Evolutionary conservation across 2,797 vertebrate species (phyloP), one percentile per base, ranked within the genome.

Genomic region (Liparis tanakae): DNA sequence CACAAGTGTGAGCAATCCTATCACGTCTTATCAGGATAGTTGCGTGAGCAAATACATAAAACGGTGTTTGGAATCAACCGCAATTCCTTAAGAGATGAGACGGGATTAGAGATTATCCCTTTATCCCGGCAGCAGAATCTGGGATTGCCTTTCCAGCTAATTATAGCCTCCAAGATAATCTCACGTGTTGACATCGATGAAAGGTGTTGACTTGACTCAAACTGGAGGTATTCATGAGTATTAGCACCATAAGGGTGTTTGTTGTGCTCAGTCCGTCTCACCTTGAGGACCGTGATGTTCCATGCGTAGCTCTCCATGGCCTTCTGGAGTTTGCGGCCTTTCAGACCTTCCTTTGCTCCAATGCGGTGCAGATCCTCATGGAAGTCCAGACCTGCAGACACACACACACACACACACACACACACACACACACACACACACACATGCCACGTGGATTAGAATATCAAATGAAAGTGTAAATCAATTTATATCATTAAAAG

Each of bases 261-360:
- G 43, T 12, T 56, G 25, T 12, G 6, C 17, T 30, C 67, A 5
- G 3, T 34, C 6, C 7, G 0, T 30, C 85, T 94, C 89, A 99
- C 98, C 96, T 99, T 99, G 62, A 99, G 88, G 55, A 99, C 98
- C 3, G 98, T 99, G 85, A 99, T 99, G 90, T 99, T 99, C 98
- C 98, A 99, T 0, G 98, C 98, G 64, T 99, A 99, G 92, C 98
- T 98, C 92, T 98, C 97, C 94, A 97, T 93, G 0, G 96, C 96
- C 68, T 97, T 98, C 89, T 98, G 97, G 46, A 98, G 92, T 73
- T 98, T 98, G 30, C 94, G 92, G 10, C 96, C 97, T 76, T 97
- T 96, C 82, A 98, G 92, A 54, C 96, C 96, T 67, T 98, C 97
- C 88, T 96, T 96, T 55, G 92, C 94, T 41, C 96, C 97, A 0